Conservation (phyloP, 2,888 invertebrate genomes). For the Euphydryas editha region DNA sequence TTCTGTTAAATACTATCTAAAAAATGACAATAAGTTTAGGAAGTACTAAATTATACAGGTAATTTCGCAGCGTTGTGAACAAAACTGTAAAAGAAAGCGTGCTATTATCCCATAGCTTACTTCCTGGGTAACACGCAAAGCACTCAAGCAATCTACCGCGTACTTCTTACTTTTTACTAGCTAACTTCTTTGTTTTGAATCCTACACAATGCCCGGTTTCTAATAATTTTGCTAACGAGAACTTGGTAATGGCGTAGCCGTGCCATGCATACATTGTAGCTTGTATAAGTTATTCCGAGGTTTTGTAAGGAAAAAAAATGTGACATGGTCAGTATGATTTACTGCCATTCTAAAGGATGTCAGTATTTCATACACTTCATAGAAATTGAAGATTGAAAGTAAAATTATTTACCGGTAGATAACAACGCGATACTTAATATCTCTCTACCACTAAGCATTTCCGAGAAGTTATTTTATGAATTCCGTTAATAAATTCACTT, state of each 20-base stretch:
- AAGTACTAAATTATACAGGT: not conserved
- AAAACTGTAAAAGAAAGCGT: slow-evolving; percentile 11
- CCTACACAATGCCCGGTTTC: slow-evolving; percentile 68
- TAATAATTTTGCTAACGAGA: slow-evolving; percentile 60
- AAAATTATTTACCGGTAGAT: not conserved
- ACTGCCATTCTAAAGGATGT: slow-evolving; percentile 36
- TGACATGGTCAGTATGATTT: slow-evolving; percentile 40
- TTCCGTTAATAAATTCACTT: not conserved
- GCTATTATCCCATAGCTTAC: slow-evolving; percentile 48
- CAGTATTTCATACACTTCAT: slow-evolving; percentile 38
- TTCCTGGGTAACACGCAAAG: slow-evolving; percentile 53
- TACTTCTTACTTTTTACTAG: slow-evolving; percentile 69
- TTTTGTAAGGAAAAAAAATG: slow-evolving; percentile 56
- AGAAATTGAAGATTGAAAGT: slow-evolving; percentile 25
- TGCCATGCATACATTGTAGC: slow-evolving; percentile 61
- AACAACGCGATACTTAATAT: not conserved
- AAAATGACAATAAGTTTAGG: not conserved
- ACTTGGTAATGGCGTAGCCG: slow-evolving; percentile 39
- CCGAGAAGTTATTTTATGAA: not conserved
- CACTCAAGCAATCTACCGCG: slow-evolving; percentile 54
- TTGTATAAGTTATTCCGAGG: slow-evolving; percentile 45
- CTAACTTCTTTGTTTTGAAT: slow-evolving; percentile 72
- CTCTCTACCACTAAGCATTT: not conserved
- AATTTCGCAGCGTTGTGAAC: not conserved
- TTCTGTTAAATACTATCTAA: not conserved